Conservation (phyloP, 2,113 vertebrate species). For the Sinocyclocheilus anophthalmus region DNA sequence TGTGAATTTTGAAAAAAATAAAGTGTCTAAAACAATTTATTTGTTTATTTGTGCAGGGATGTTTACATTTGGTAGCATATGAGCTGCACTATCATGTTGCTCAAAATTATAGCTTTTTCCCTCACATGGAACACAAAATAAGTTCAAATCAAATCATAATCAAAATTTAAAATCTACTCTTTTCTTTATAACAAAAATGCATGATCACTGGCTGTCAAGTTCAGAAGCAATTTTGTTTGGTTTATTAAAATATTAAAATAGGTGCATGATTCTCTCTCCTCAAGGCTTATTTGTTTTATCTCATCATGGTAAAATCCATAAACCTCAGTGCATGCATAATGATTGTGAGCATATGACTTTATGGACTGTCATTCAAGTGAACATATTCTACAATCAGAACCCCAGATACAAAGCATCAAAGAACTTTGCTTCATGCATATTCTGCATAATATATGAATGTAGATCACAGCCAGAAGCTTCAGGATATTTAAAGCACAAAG, state of each 20-base stretch:
- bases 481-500: conserved; percentile 39
- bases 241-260: neutral
- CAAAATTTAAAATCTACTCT: too few species aligned
- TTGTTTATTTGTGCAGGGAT: neutral
- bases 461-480: conserved; percentile 15
- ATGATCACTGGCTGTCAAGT: neutral
- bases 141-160: neutral
- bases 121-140: neutral
- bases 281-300: neutral
- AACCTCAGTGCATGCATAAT: neutral
- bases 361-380: neutral
- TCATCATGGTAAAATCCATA: conserved; percentile 10
- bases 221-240: neutral
- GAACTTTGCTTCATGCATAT: conserved; percentile 25
- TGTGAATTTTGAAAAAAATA: neutral
- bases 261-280: neutral
- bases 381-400: neutral
- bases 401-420: conserved; percentile 5
- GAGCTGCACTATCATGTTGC: neutral
- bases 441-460: conserved; percentile 32
- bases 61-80: neutral
- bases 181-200: neutral
- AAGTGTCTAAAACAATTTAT: neutral
- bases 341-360: neutral
- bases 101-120: neutral